Percentiles rank a stretch among this genome's conserved stretches.
Evolutionary conservation across 2,888 invertebrate species (phyloP).

Genomic region (Ornithoptera priamus): DNA sequence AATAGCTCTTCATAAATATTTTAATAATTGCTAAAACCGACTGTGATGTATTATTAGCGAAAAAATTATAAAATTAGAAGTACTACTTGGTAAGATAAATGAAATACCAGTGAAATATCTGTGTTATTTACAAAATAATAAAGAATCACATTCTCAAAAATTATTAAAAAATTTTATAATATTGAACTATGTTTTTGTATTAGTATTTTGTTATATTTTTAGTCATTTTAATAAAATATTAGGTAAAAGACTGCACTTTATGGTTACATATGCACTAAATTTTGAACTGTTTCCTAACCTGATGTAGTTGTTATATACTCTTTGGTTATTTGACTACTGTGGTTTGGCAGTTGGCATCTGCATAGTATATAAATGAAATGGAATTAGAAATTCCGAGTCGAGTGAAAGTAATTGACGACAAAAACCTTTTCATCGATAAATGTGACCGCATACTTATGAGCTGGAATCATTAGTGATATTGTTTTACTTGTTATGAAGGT

Average conservation of each 20-base stretch:
- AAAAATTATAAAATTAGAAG: no score
- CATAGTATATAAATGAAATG: constrained; percentile 1
- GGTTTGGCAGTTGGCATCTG: constrained; percentile 10
- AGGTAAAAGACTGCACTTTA: background rate
- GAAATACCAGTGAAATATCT: no score
- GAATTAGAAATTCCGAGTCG: constrained; percentile 17
- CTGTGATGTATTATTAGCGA: no score
- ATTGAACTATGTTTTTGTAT: no score
- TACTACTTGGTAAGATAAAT: no score
- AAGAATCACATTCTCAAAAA: no score
- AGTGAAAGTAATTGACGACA: constrained; percentile 28
- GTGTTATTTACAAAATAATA: no score
- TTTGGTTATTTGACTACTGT: background rate
- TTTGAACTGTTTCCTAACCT: background rate
- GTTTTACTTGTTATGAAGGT: background rate
- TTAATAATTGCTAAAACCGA: no score
- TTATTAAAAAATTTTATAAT: no score
- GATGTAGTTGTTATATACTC: background rate
- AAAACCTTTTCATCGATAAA: constrained; percentile 4
- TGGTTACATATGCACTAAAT: background rate
- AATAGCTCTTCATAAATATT: background rate
- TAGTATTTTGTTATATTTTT: no score
- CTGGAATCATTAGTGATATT: background rate
- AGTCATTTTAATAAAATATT: background rate
- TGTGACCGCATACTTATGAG: background rate